Conservation (phyloP, 2,113 vertebrate species). For the Ursus arctos region DNA sequence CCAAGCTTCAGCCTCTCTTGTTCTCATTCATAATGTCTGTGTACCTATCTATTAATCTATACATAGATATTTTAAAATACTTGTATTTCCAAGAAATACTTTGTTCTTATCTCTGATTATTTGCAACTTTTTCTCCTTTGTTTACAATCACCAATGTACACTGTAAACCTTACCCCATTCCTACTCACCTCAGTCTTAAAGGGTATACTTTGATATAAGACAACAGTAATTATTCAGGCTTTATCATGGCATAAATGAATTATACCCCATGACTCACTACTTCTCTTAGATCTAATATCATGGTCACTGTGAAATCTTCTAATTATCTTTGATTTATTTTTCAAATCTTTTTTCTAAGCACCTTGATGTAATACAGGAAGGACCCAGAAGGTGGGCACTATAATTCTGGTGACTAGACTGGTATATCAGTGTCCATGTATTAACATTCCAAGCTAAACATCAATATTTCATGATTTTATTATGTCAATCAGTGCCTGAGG, state of each 20-base stretch:
- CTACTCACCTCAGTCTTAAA: not conserved
- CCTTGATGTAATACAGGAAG: not conserved
- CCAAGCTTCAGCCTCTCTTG: not conserved
- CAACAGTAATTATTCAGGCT: not conserved
- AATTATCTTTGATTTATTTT: conserved; percentile 1
- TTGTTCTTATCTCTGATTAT: not conserved
- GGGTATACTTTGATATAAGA: not conserved
- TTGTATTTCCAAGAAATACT: not conserved
- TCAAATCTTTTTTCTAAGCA: not conserved
- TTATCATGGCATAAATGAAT: not conserved
- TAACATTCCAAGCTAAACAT: not conserved
- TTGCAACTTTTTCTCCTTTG: not conserved
- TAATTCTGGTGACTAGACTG: not conserved
- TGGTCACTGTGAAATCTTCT: not conserved
- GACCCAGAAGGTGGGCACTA: not conserved
- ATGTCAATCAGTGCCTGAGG: not conserved
- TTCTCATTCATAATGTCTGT: not conserved
- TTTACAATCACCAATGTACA: not conserved
- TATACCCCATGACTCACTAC: not conserved
- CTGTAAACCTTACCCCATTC: not conserved
- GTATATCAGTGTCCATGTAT: not conserved
- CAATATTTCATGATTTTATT: not conserved
- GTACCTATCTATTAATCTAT: not conserved
- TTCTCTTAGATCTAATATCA: not conserved
- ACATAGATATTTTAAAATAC: not conserved